Evolutionary conservation across 2,888 invertebrate genomes (phyloP).

Genomic region (Lochmaea capreae): DNA sequence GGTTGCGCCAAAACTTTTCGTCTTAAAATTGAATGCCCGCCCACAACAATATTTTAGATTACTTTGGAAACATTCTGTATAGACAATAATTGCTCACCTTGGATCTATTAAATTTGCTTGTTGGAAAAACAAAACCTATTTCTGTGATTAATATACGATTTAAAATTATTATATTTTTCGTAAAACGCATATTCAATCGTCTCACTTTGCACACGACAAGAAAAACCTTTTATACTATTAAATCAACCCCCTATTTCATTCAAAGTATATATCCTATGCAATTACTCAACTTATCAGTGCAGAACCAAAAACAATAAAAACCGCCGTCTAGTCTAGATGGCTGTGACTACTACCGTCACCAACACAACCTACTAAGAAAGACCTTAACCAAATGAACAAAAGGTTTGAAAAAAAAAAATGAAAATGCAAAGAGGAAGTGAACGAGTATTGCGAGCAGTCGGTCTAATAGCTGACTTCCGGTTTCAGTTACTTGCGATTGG

Average conservation of each 20-base stretch:
- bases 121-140: not conserved
- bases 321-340: slow-evolving; percentile 27
- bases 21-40: no score
- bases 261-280: slow-evolving; percentile 11
- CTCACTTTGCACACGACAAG: slow-evolving; percentile 12
- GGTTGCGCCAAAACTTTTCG: no score
- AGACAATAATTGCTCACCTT: no score
- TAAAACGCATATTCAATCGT: slow-evolving; percentile 2
- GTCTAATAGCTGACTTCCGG: slow-evolving; percentile 32
- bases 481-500: slow-evolving; percentile 26
- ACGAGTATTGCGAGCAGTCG: slow-evolving; percentile 27
- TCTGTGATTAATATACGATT: not conserved
- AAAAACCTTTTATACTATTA: slow-evolving; percentile 16
- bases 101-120: not conserved
- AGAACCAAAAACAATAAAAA: slow-evolving; percentile 31
- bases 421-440: slow-evolving; percentile 30
- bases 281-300: slow-evolving; percentile 23
- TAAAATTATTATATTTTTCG: not conserved
- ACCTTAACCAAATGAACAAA: slow-evolving; percentile 22
- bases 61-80: no score
- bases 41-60: no score
- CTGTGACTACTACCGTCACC: not conserved
- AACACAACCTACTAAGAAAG: slow-evolving; percentile 19
- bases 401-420: slow-evolving; percentile 26
- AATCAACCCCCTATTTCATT: slow-evolving; percentile 20